Percentiles rank a stretch among this genome's conserved stretches.
These are phyloP conservation scores for Scaptomyza hsui DNA, from an alignment of 1,140 invertebrate genomes.

Conservation along the genomic window DNA sequence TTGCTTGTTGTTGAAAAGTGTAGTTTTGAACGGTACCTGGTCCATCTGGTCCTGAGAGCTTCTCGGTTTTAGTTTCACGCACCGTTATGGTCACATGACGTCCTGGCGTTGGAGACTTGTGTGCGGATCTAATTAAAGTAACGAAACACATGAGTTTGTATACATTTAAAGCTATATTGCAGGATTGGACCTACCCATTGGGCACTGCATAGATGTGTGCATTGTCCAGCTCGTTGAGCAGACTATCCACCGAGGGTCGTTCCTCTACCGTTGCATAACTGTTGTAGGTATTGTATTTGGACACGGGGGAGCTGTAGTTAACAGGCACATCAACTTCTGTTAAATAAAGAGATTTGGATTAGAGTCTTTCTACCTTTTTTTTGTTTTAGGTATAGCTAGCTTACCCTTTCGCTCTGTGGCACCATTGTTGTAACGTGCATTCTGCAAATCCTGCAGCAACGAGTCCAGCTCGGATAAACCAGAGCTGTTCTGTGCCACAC, in stretches of 20 bases:
- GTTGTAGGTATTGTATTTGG: conserved; percentile 77
- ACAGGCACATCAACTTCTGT: conserved; percentile 71
- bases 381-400: not conserved
- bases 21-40: conserved; percentile 61
- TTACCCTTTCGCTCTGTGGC: conserved; percentile 75
- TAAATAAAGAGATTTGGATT: not conserved
- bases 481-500: conserved; percentile 43
- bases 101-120: conserved; percentile 85
- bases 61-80: conserved; percentile 87
- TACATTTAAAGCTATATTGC: not conserved
- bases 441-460: conserved; percentile 95
- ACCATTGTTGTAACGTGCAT: conserved; percentile 89
- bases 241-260: conserved; percentile 92
- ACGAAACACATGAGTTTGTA: not conserved
- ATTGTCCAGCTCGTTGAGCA: conserved; percentile 92
- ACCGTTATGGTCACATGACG: conserved; percentile 89
- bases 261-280: conserved; percentile 78
- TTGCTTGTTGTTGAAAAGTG: not conserved
- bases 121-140: conserved; percentile 41
- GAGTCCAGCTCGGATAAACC: conserved; percentile 96
- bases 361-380: not conserved
- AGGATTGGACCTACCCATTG: conserved; percentile 85
- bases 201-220: conserved; percentile 87
- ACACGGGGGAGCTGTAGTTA: conserved; percentile 73
- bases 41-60: conserved; percentile 84